phyloP scores from a whole-genome alignment of 1,140 invertebrate species.

The Pogonomyrmex californicus region DNA sequence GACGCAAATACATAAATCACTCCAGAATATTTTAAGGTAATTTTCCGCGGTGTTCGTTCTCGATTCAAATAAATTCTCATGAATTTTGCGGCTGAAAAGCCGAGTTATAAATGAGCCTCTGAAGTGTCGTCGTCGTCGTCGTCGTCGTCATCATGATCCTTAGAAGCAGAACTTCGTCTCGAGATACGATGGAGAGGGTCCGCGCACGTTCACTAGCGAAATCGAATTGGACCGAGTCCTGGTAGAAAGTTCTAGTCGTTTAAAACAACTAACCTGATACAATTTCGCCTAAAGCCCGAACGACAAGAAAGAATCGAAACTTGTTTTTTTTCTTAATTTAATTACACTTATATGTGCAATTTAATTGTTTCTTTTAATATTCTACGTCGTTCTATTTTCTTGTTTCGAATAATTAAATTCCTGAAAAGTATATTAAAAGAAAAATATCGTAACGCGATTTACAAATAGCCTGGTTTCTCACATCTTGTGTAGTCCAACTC shows the following conservation, averaged over 20 bases:
- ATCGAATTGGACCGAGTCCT: slow-evolving; percentile 23
- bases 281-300: not conserved
- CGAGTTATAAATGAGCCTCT: slow-evolving; percentile 18
- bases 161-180: slow-evolving; percentile 19
- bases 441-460: not conserved
- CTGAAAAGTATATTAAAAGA: not conserved
- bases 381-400: not conserved
- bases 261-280: slow-evolving; percentile 43
- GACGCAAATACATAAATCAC: slow-evolving; percentile 70
- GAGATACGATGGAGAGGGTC: slow-evolving; percentile 13
- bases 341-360: not conserved
- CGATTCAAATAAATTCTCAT: slow-evolving; percentile 54
- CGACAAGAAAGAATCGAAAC: not conserved
- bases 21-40: slow-evolving; percentile 34
- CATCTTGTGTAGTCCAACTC: not conserved
- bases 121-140: not conserved
- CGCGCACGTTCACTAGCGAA: not conserved
- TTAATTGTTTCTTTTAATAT: not conserved
- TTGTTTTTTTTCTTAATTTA: not conserved
- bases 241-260: slow-evolving; percentile 26
- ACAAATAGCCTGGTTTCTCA: not conserved
- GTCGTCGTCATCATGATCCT: not conserved
- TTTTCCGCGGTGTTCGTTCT: slow-evolving; percentile 13
- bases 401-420: not conserved
- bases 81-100: slow-evolving; percentile 1